A percentile compares a stretch with the other conserved stretches of the same genome.
Evolutionary conservation across 2,888 invertebrate species (phyloP).

Genomic region (Ophion ellenae): DNA sequence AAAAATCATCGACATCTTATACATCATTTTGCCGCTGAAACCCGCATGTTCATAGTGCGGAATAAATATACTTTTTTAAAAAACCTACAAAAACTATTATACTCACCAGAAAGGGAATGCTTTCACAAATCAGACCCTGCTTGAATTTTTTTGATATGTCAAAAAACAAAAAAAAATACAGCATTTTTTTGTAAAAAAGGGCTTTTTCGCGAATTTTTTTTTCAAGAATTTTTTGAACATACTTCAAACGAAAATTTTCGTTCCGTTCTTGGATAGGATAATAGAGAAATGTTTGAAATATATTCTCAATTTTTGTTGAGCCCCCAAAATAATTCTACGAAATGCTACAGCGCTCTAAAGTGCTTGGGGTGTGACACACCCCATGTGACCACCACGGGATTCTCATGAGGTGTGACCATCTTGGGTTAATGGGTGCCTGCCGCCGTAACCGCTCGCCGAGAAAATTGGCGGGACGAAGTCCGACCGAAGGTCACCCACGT

Average conservation of each 20-base stretch:
- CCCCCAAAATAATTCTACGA: slow-evolving; percentile 21
- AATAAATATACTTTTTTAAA: slow-evolving; percentile 58
- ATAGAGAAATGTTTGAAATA: slow-evolving; percentile 23
- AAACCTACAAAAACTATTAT: slow-evolving; percentile 34
- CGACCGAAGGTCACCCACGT: no score
- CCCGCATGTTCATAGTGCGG: slow-evolving; percentile 38
- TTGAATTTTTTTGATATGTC: slow-evolving; percentile 28
- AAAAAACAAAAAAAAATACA: background rate
- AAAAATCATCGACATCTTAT: slow-evolving; percentile 44
- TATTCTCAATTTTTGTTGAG: slow-evolving; percentile 10
- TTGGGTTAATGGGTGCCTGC: no score
- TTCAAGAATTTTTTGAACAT: no score
- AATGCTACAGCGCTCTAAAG: slow-evolving; percentile 28
- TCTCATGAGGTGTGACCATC: no score
- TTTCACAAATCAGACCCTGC: slow-evolving; percentile 34
- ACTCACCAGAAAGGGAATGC: slow-evolving; percentile 35
- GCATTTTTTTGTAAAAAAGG: no score
- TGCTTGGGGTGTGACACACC: slow-evolving; percentile 16
- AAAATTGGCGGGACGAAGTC: no score
- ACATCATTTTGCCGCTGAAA: slow-evolving; percentile 45
- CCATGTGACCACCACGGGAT: background rate
- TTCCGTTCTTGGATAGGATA: slow-evolving; percentile 5
- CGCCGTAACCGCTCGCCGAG: no score
- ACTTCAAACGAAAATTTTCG: slow-evolving; percentile 1
- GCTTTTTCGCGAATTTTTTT: no score